Evolutionary conservation across 2,113 vertebrate genomes (phyloP).

Genomic region (Prolemur simus): DNA sequence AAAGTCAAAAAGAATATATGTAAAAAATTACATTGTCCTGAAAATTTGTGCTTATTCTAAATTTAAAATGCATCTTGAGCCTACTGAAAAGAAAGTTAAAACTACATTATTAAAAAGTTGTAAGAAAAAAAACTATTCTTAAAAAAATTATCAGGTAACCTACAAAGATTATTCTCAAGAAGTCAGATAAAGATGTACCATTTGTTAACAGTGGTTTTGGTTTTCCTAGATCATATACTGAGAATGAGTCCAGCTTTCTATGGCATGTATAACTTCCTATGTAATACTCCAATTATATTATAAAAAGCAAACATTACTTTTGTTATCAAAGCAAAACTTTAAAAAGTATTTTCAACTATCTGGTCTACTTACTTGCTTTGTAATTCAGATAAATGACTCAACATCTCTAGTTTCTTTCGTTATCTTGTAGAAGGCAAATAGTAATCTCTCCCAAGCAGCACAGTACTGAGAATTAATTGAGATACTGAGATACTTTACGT

Average conservation of each 20-base stretch:
- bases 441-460: background rate
- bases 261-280: background rate
- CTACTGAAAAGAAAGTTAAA: background rate
- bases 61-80: background rate
- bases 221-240: background rate
- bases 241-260: background rate
- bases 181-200: background rate
- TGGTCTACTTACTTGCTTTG: conserved; percentile 23
- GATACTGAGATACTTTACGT: background rate
- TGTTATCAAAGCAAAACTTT: conserved; percentile 24
- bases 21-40: background rate
- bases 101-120: background rate
- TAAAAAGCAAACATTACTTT: background rate
- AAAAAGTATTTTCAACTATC: conserved; percentile 14
- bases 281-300: background rate
- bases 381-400: background rate
- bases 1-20: background rate
- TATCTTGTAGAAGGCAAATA: background rate
- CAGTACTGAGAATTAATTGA: background rate
- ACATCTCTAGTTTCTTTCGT: background rate
- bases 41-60: background rate
- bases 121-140: background rate
- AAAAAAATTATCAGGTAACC: conserved; percentile 3
- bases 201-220: background rate
- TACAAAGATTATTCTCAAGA: conserved; percentile 13